Conservation (phyloP, 2,888 invertebrate species). For the Ashinkailepas kermadecensis region DNA sequence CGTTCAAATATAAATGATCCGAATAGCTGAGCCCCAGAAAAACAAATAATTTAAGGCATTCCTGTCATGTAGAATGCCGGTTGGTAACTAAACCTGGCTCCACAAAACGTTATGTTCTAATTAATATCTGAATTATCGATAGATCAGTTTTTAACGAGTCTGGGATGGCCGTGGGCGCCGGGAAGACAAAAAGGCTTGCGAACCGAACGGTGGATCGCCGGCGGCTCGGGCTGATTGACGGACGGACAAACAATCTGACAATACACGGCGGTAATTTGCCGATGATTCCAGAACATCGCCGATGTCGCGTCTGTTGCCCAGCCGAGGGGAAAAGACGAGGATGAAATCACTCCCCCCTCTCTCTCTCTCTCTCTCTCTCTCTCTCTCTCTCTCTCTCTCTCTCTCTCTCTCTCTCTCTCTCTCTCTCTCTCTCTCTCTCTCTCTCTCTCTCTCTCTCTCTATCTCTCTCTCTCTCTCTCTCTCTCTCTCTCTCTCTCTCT, state of each 20-base stretch:
- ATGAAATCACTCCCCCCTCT: not conserved
- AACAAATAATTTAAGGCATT: conserved; percentile 2
- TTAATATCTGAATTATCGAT: conserved; percentile 14
- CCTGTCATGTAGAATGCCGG: not conserved
- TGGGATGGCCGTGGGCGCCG: not conserved
- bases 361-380: not conserved
- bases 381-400: not conserved
- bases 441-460: conserved; percentile 24
- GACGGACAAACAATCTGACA: conserved; percentile 10
- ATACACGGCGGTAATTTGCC: conserved; percentile 24
- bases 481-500: conserved; percentile 22
- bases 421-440: conserved; percentile 11
- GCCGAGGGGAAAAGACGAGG: not conserved
- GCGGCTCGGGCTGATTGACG: conserved; percentile 6
- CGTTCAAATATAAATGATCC: conserved; percentile 7
- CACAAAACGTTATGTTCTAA: not conserved
- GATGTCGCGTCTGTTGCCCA: not conserved
- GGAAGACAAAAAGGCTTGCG: not conserved
- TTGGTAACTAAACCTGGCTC: not conserved
- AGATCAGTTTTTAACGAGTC: conserved; percentile 7
- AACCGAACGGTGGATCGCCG: not conserved
- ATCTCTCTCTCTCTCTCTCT: conserved; percentile 7
- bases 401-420: not conserved
- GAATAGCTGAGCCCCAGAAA: not conserved
- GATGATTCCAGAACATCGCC: not conserved